Percentiles rank a stretch among this genome's conserved stretches.
These are phyloP conservation scores for Masnerella sp. DNA, from an alignment of 2,888 invertebrate genomes.

Conservation along the genomic window DNA sequence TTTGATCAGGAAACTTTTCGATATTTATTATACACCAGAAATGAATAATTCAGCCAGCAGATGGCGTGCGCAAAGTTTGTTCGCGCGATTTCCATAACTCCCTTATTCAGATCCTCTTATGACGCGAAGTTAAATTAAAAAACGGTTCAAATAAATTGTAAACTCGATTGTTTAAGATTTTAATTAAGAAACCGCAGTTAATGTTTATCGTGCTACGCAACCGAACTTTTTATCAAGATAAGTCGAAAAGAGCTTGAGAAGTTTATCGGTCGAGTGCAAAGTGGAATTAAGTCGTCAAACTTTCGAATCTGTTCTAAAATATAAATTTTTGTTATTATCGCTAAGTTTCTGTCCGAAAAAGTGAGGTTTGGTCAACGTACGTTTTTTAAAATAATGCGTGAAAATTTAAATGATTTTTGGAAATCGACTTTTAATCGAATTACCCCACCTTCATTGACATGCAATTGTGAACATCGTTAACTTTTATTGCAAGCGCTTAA, in stretches of 20 bases:
- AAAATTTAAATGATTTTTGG: no score
- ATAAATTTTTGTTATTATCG: slow-evolving; percentile 38
- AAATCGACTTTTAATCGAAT: slow-evolving; percentile 53
- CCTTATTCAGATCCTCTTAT: slow-evolving; percentile 19
- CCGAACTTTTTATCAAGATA: slow-evolving; percentile 35
- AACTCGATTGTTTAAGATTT: slow-evolving; percentile 26
- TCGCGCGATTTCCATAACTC: slow-evolving; percentile 6
- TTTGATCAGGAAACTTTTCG: not conserved
- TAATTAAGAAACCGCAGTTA: slow-evolving; percentile 25
- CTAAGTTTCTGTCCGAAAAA: no score
- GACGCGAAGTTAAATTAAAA: slow-evolving; percentile 12
- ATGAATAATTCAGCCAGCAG: slow-evolving; percentile 16
- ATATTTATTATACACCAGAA: slow-evolving; percentile 5
- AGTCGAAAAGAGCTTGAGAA: slow-evolving; percentile 39
- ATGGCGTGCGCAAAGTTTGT: slow-evolving; percentile 3
- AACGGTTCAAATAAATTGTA: slow-evolving; percentile 20
- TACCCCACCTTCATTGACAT: slow-evolving; percentile 55
- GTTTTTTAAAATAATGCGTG: no score
- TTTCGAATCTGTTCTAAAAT: slow-evolving; percentile 32
- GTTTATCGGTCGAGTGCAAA: slow-evolving; percentile 36
- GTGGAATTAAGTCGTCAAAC: slow-evolving; percentile 33
- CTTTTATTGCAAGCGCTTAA: slow-evolving; percentile 53
- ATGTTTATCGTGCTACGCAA: slow-evolving; percentile 1
- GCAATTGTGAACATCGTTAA: slow-evolving; percentile 55
- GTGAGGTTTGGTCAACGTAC: no score